Evolutionary conservation across 2,797 vertebrate species (phyloP), one percentile per base, ranked within the genome.

Genomic region (Natrix natrix): DNA sequence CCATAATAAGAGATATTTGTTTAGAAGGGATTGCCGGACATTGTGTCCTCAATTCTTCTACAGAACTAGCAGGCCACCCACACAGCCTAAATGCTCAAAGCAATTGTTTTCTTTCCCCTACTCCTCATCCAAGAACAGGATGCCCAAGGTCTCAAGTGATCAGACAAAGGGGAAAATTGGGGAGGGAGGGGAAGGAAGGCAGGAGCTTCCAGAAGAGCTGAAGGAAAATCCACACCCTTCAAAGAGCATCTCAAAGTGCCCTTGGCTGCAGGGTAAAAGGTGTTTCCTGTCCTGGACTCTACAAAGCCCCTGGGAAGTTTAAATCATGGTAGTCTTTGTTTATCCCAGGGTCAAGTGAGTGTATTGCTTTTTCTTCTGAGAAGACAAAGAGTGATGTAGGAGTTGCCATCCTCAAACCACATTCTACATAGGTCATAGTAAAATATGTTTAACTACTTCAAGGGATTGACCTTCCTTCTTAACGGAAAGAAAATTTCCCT

Each of bases 71-170:
- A 91, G 96, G 94, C 97, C 96, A 94, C 97, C 97, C 96, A 97
- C 96, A 55, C 93, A 91, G 95, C 94, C 94, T 90, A 90, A 92
- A 92, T 95, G 95, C 95, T 94, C 94, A 90, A 89, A 96, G 94
- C 95, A 95, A 94, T 95, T 95, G 92, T 95, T 94, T 94, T 95
- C 94, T 94, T 97, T 90, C 94, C 83, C 89, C 91, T 93, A 94
- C 94, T 96, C 94, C 91, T 94, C 93, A 93, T 90, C 52, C 78
- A 95, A 94, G 96, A 94, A 97, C 96, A 97, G 97, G 97, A 97
- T 96, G 96, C 93, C 0, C 90, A 2, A 52, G 95, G 96, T 96
- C 96, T 96, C 88, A 63, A 59, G 91, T 94, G 97, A 96, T 97
- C 96, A 96, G 0, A 0, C 61, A 94, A 94, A 96, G 63, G 96